Evolutionary conservation across 1,140 invertebrate species (phyloP), one percentile per base, ranked within the genome.

Genomic region (Lordiphosa stackelbergi): DNA sequence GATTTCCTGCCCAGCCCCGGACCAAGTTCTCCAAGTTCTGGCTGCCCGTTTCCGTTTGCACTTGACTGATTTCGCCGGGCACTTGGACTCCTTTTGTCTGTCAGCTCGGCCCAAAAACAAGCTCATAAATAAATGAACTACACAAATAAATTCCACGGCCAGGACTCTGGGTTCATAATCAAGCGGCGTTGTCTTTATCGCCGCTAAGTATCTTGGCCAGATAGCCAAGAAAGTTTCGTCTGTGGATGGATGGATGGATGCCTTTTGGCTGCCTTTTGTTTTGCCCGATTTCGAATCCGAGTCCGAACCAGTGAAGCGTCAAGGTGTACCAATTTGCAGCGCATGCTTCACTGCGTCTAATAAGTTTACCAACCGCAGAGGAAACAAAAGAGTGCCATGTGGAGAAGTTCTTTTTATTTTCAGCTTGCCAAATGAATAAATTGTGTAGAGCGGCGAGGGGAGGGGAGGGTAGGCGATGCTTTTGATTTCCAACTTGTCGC

Each of bases 321-420:
- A 83, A 81, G 75, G 75, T 81, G 75, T 81, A 81, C 75, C 75
- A 81, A 81, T 81, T 81, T 83, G 77, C 75, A 81, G 77, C 48
- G 61, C 75, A 81, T 72, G 75, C 77, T 81, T 81, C 71, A 81
- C 75, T 81, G 75, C 71, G 66, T 60, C 72, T 81, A 81, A 81
- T 81, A 81, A 81, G 54, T 81, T 81, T 42, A 56, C 62, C 72
- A 71, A 72, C 75, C 75, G 59, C 75, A 74, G 59, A 54, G 66
- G 60, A 62, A 31, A 31, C 28, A 31, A 31, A 31, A 31, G 28
- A 31, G 28, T 31, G 28, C 28, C 28, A 31, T 31, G 28, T 36
- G 19, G 41, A 51, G 31, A 48, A 66, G 45, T 46, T 48, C 56
- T 55, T 54, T 43, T 58, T 68, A 53, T 59, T 38, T 48, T 51